These are phyloP conservation scores for Calephelis perditalis DNA, from an alignment of 2,888 invertebrate species.

Conservation along the genomic window DNA sequence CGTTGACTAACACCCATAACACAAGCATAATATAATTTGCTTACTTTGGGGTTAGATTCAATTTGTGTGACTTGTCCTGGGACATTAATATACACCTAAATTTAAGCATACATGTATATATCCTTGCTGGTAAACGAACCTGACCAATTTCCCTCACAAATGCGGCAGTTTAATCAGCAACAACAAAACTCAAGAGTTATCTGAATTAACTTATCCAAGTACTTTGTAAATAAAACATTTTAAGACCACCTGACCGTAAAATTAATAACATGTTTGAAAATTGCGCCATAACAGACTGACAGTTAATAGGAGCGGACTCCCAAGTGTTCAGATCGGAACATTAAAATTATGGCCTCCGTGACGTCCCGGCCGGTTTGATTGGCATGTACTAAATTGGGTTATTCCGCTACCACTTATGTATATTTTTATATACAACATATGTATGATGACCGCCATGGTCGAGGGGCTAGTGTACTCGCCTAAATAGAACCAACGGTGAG, in stretches of 20 bases:
- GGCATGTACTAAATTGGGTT: constrained; percentile 37
- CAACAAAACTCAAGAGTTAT: neutral
- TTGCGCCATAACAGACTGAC: constrained; percentile 44
- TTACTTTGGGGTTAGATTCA: too few relatives aligned
- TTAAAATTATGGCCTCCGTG: constrained; percentile 45
- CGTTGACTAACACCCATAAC: too few relatives aligned
- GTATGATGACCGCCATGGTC: too few relatives aligned
- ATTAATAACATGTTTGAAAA: constrained; percentile 54
- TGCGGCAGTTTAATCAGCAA: too few relatives aligned
- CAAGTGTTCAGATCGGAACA: constrained; percentile 36
- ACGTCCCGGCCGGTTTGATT: constrained; percentile 36
- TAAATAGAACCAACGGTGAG: too few relatives aligned
- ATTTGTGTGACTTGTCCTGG: too few relatives aligned
- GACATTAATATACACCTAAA: too few relatives aligned
- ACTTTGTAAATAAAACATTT: constrained; percentile 21
- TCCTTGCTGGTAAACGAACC: too few relatives aligned
- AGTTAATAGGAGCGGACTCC: constrained; percentile 33
- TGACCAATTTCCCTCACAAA: too few relatives aligned
- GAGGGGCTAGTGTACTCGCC: too few relatives aligned
- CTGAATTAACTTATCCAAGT: constrained; percentile 44
- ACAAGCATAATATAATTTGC: too few relatives aligned
- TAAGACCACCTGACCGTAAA: constrained; percentile 43
- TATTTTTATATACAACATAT: neutral
- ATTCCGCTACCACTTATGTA: constrained; percentile 12
- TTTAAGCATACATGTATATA: too few relatives aligned